phyloP scores from a whole-genome alignment of 2,797 vertebrate genomes.

The Chelidonichthys spinosus region DNA sequence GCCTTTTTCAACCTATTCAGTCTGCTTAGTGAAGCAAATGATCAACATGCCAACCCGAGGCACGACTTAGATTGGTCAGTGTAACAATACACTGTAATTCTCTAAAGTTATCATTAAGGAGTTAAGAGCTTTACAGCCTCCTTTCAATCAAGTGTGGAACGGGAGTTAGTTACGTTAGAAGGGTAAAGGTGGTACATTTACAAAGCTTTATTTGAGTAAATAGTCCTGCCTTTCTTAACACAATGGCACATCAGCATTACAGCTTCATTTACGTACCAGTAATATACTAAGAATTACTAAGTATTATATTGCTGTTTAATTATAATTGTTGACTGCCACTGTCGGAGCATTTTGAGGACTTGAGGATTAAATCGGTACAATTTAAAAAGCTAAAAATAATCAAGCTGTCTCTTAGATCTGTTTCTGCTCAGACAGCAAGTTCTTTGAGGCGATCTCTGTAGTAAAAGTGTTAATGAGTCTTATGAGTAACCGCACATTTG shows the following conservation, averaged over 20 bases:
- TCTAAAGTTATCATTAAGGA: constrained; percentile 19
- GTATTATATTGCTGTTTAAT: neutral
- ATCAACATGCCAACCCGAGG: constrained; percentile 31
- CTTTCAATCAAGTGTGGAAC: constrained; percentile 19
- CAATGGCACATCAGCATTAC: neutral
- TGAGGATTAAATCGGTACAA: neutral
- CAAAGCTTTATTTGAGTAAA: neutral
- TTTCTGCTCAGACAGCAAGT: constrained; percentile 7
- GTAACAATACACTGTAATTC: constrained; percentile 29
- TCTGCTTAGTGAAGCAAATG: constrained; percentile 42
- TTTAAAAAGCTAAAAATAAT: constrained; percentile 26
- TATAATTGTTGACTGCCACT: neutral
- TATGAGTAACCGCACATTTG: constrained; percentile 17
- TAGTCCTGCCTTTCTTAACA: neutral
- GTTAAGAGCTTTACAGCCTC: constrained; percentile 9
- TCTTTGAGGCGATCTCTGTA: constrained; percentile 22
- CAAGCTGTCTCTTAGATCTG: constrained; percentile 8
- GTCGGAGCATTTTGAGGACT: neutral
- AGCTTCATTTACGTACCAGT: neutral
- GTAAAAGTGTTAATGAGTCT: neutral
- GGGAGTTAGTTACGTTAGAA: neutral
- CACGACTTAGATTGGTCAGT: constrained; percentile 22
- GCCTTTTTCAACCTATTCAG: constrained; percentile 36
- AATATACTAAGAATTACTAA: neutral
- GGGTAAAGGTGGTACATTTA: neutral